Evolutionary conservation across 2,113 vertebrate genomes (phyloP), one percentile per base, ranked within the genome.

Genomic region (Motacilla tschutschensis): DNA sequence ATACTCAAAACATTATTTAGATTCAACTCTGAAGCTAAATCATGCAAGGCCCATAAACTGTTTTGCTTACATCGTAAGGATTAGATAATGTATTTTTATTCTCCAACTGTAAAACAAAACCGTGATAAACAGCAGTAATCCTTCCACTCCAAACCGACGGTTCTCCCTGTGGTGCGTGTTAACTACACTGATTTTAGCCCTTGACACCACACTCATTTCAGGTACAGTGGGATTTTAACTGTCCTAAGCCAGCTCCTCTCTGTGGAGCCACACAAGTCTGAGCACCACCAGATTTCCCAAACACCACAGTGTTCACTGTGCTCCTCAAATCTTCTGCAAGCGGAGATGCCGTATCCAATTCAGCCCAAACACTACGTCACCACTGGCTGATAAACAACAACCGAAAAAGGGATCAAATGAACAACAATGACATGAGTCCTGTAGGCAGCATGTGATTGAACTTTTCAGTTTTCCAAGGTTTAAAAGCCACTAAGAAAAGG

Each of bases 371-470:
- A 95, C 91, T 79, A 43, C 14, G 60, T 79, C 95, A 94, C 72
- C 90, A 80, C 87, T 83, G 88, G 83, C 22, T 85, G 80, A 89
- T 62, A 92, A 94, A 94, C 73, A 92, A 62, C 74, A 95, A 95
- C 87, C 65, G 2, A 93, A 82, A 60, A 92, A 94, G 59, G 47
- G 72, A 73, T 28, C 57, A 76, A 72, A 93, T 73, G 81, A 95
- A 93, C 82, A 82, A 92, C 85, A 89, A 81, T 93, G 95, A 96
- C 92, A 12, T 38, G 94, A 95, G 96, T 96, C 95, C 95, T 83
- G 92, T 46, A 97, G 95, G 97, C 97, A 97, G 92, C 95, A 89
- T 86, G 96, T 96, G 96, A 95, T 77, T 92, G 53, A 91, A 96
- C 88, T 94, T 92, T 89, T 91, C 92, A 81, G 95, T 87, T 94